These are phyloP conservation scores for Hemicentrotus pulcherrimus DNA, from an alignment of 35 echinoderm and acorn worm species.

Conservation along the genomic window DNA sequence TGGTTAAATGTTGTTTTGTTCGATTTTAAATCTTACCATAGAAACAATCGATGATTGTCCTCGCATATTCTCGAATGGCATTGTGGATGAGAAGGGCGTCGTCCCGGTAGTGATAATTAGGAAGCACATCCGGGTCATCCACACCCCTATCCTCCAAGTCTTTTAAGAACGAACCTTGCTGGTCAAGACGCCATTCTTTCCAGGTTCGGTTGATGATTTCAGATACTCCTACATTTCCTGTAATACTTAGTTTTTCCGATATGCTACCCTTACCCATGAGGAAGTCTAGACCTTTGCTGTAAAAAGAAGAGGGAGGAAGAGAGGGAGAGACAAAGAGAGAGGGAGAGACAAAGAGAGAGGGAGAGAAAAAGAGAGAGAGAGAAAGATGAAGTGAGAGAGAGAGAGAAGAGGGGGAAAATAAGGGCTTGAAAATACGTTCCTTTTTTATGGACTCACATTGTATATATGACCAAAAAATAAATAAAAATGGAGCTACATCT, in stretches of 20 bases:
- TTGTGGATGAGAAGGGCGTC: neutral
- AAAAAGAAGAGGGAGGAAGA: neutral
- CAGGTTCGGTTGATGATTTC: neutral
- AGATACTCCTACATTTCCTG: neutral
- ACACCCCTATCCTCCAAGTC: neutral
- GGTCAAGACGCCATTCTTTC: neutral
- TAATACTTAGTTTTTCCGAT: neutral
- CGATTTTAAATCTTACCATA: neutral
- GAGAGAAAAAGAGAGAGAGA: too few relatives aligned
- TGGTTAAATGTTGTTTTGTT: too few relatives aligned
- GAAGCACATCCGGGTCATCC: constrained; percentile 1
- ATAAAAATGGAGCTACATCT: neutral
- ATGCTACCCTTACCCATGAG: neutral
- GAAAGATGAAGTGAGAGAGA: too few relatives aligned
- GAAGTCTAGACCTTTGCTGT: neutral
- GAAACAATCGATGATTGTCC: neutral
- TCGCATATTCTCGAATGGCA: neutral
- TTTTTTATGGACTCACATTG: too few relatives aligned
- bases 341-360: too few relatives aligned
- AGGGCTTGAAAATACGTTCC: too few relatives aligned
- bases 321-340: neutral
- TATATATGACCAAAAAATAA: too few relatives aligned
- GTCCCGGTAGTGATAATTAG: constrained; percentile 16
- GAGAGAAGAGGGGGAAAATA: too few relatives aligned
- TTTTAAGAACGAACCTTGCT: neutral